phyloP scores from a whole-genome alignment of 2,888 invertebrate genomes.

The Orthonychiurus folsomi region DNA sequence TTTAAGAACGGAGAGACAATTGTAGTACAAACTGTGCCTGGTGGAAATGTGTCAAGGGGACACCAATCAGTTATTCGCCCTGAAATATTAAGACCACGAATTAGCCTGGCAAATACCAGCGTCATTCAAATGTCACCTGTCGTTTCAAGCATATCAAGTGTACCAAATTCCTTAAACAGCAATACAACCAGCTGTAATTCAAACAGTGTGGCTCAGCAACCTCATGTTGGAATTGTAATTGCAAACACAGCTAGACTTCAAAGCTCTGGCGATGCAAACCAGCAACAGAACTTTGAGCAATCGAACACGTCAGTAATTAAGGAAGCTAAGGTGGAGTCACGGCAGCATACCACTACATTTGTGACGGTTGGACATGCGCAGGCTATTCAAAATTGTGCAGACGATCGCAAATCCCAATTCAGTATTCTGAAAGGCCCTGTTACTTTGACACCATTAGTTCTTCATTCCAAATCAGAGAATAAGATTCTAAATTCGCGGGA shows the following conservation, averaged over 20 bases:
- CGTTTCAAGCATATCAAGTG: conserved; percentile 15
- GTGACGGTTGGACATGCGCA: conserved; percentile 2
- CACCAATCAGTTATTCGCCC: conserved; percentile 39
- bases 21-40: conserved; percentile 29
- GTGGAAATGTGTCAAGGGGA: conserved; percentile 15
- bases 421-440: conserved; percentile 34
- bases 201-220: conserved; percentile 18
- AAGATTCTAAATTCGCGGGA: conserved; percentile 28
- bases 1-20: conserved; percentile 19
- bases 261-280: neutral
- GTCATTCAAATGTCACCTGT: conserved; percentile 72
- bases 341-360: conserved; percentile 2
- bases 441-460: conserved; percentile 35
- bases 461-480: conserved; percentile 22
- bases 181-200: neutral
- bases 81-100: conserved; percentile 37
- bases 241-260: conserved; percentile 19
- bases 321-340: conserved; percentile 26
- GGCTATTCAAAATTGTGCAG: conserved; percentile 5
- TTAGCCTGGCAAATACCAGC: conserved; percentile 52
- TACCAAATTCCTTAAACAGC: neutral
- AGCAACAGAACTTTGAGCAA: neutral
- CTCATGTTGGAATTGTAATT: conserved; percentile 34
- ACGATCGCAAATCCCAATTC: conserved; percentile 19
- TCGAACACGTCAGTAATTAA: conserved; percentile 30